Percentiles rank a stretch among this genome's conserved stretches.
These are phyloP conservation scores for Rousettus madagascariensis DNA, from an alignment of 2,797 vertebrate species.

Conservation along the genomic window DNA sequence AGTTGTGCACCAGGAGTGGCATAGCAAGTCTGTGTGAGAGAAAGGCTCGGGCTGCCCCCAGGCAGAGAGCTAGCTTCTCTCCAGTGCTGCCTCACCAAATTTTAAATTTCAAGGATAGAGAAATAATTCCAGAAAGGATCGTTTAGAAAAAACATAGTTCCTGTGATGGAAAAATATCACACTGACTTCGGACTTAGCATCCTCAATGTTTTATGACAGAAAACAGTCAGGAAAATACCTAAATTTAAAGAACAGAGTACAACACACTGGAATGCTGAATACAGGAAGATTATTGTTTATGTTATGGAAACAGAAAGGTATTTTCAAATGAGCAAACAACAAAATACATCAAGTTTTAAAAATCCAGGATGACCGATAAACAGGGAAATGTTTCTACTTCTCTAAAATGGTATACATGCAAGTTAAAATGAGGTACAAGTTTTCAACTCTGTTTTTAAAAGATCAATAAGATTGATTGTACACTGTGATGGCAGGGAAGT, in stretches of 20 bases:
- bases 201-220: neutral
- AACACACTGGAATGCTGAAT: neutral
- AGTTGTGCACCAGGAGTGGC: fast-evolving
- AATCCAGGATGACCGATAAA: neutral
- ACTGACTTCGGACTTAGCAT: neutral
- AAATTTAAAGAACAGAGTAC: neutral
- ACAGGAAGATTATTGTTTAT: neutral
- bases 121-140: neutral
- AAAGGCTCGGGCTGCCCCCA: neutral
- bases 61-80: neutral
- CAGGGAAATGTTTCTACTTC: neutral
- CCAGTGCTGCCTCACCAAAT: neutral
- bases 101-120: neutral
- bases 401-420: neutral
- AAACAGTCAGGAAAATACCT: neutral
- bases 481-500: neutral
- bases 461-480: neutral
- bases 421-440: neutral
- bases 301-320: neutral
- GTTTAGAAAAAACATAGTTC: neutral
- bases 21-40: neutral
- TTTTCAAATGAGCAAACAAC: neutral
- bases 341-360: slow-evolving; percentile 22
- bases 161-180: neutral
- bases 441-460: neutral